These are phyloP conservation scores for Scomber japonicus DNA, from an alignment of 2,113 vertebrate species.

Conservation along the genomic window DNA sequence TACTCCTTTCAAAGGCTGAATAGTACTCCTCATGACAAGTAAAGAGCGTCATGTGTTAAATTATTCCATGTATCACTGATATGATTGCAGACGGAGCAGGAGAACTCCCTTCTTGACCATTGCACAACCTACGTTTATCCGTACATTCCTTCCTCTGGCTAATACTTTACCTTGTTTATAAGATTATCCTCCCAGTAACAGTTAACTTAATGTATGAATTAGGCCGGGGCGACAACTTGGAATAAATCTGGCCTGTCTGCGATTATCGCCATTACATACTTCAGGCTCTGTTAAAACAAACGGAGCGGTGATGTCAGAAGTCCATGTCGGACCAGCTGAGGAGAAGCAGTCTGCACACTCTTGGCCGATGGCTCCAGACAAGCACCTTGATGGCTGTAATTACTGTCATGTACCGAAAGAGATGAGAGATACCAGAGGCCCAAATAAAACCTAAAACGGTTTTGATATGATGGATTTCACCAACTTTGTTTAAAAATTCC, in stretches of 20 bases:
- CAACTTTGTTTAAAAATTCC: slow-evolving; percentile 96
- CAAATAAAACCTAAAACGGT: slow-evolving; percentile 98
- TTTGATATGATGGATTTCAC: slow-evolving; percentile 97
- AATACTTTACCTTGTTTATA: slow-evolving; percentile 85
- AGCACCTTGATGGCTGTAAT: slow-evolving; percentile 98
- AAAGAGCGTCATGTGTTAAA: slow-evolving; percentile 20
- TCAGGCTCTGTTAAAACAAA: slow-evolving; percentile 95
- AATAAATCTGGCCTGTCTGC: slow-evolving; percentile 92
- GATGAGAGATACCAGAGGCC: slow-evolving; percentile 94
- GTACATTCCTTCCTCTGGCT: slow-evolving; percentile 65
- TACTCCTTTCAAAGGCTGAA: neutral
- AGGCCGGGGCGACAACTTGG: slow-evolving; percentile 70
- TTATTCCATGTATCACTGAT: slow-evolving; percentile 52
- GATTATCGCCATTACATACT: slow-evolving; percentile 93
- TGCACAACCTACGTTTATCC: slow-evolving; percentile 56
- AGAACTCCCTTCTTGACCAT: slow-evolving; percentile 46
- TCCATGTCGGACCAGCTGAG: slow-evolving; percentile 75
- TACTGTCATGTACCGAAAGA: slow-evolving; percentile 95
- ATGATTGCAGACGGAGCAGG: slow-evolving; percentile 37
- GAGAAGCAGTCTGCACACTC: slow-evolving; percentile 87
- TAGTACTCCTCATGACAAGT: slow-evolving; percentile 3
- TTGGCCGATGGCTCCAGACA: slow-evolving; percentile 87
- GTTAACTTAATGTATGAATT: slow-evolving; percentile 89
- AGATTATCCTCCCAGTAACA: slow-evolving; percentile 86
- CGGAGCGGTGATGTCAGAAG: slow-evolving; percentile 89